A percentile compares a stretch with the other conserved stretches of the same genome.
Conservation (phyloP, 2,888 invertebrate species). For the Nebria salina region DNA sequence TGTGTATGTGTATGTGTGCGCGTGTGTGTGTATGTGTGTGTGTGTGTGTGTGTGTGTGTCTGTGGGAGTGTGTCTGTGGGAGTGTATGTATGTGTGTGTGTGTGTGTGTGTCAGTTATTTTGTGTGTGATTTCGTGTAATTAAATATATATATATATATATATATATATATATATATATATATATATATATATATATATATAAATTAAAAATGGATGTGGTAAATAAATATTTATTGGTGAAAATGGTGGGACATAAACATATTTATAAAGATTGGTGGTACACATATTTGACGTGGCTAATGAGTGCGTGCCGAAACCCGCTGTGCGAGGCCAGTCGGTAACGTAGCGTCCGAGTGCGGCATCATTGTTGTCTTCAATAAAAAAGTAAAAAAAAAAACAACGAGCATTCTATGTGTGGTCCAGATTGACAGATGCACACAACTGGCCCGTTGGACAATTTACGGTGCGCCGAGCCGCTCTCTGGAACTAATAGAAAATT, state of each 20-base stretch:
- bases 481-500: constrained; percentile 15
- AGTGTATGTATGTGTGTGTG: background rate
- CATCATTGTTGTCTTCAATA: constrained; percentile 55
- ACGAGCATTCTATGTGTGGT: constrained; percentile 55
- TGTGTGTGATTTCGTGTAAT: too few relatives aligned
- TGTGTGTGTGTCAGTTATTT: too few relatives aligned
- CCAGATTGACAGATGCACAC: constrained; percentile 52
- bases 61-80: too few relatives aligned
- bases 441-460: background rate
- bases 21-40: background rate
- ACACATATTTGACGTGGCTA: constrained; percentile 59
- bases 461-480: background rate
- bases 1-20: too few relatives aligned
- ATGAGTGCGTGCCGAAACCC: constrained; percentile 61
- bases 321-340: constrained; percentile 55
- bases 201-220: background rate
- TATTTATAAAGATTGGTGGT: constrained; percentile 25
- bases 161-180: constrained; percentile 28
- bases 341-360: constrained; percentile 56
- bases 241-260: too few relatives aligned
- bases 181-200: constrained; percentile 26
- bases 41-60: too few relatives aligned
- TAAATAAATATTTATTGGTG: too few relatives aligned
- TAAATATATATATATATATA: constrained; percentile 24
- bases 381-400: constrained; percentile 25